Percentiles rank a stretch among this genome's conserved stretches.
Evolutionary conservation across 2,113 vertebrate species (phyloP).

Genomic region (Haemorhous mexicanus): DNA sequence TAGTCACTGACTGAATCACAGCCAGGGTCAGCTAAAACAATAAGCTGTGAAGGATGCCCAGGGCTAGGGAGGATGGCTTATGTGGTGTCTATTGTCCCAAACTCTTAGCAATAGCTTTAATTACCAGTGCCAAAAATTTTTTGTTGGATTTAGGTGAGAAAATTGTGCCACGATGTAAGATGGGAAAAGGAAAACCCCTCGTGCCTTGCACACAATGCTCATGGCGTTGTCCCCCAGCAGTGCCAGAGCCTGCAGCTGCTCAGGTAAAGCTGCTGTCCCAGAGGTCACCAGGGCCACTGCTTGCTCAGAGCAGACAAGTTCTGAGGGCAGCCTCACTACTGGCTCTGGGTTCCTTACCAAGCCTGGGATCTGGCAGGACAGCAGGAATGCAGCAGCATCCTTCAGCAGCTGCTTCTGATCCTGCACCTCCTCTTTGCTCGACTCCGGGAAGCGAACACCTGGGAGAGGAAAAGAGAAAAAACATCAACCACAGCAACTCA

Average conservation of each 20-base stretch:
- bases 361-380: slow-evolving; percentile 94
- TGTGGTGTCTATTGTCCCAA: background rate
- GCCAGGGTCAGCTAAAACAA: background rate
- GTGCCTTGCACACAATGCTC: background rate
- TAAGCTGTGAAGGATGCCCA: background rate
- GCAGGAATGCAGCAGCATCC: slow-evolving; percentile 89
- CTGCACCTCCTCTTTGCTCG: slow-evolving; percentile 85
- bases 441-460: slow-evolving; percentile 94
- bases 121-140: background rate
- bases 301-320: background rate
- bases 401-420: slow-evolving; percentile 96
- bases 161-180: background rate
- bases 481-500: background rate
- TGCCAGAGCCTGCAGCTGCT: background rate
- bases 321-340: background rate
- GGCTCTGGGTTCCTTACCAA: slow-evolving; percentile 78
- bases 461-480: background rate
- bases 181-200: background rate
- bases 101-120: background rate
- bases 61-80: background rate
- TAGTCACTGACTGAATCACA: slow-evolving; percentile 15
- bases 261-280: background rate
- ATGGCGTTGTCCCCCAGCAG: background rate
- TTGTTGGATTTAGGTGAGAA: background rate
- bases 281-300: background rate